Evolutionary conservation across 2,797 vertebrate species (phyloP).

Genomic region (Pelobates cultripes): DNA sequence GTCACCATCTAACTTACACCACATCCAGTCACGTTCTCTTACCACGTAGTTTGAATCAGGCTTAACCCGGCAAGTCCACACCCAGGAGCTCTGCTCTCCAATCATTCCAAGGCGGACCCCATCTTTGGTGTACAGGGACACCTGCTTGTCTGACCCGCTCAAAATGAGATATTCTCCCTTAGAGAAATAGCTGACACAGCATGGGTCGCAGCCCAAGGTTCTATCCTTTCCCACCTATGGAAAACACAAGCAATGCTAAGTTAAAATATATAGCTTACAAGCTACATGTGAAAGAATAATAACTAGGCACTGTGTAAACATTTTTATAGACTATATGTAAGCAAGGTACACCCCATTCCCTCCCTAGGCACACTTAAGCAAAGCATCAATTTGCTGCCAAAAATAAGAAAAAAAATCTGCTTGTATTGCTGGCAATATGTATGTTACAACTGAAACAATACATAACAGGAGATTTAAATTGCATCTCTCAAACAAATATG

Average conservation of each 20-base stretch:
- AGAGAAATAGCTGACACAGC: conserved; percentile 95
- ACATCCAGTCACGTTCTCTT: conserved; percentile 58
- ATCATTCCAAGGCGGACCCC: conserved; percentile 89
- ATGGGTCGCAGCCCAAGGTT: conserved; percentile 88
- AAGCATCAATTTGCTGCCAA: no score
- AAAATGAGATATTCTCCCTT: conserved; percentile 95
- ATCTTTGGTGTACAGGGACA: conserved; percentile 94
- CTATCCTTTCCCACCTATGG: conserved; percentile 91
- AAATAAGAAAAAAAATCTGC: no score
- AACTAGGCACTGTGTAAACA: no score
- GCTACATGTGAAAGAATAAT: no score
- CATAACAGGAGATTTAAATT: no score
- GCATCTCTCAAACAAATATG: no score
- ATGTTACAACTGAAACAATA: no score
- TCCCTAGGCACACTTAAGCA: no score
- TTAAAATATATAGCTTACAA: no score
- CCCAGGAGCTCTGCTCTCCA: conserved; percentile 92
- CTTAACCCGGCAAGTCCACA: conserved; percentile 93
- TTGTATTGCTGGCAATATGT: no score
- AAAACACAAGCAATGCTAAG: conserved; percentile 16
- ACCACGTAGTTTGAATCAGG: conserved; percentile 98
- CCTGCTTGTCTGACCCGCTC: conserved; percentile 93
- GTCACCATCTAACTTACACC: not conserved
- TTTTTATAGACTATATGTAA: no score
- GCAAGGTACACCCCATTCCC: no score